These are phyloP conservation scores for Chironomus riparius DNA, from an alignment of 2,888 invertebrate genomes.

Conservation along the genomic window DNA sequence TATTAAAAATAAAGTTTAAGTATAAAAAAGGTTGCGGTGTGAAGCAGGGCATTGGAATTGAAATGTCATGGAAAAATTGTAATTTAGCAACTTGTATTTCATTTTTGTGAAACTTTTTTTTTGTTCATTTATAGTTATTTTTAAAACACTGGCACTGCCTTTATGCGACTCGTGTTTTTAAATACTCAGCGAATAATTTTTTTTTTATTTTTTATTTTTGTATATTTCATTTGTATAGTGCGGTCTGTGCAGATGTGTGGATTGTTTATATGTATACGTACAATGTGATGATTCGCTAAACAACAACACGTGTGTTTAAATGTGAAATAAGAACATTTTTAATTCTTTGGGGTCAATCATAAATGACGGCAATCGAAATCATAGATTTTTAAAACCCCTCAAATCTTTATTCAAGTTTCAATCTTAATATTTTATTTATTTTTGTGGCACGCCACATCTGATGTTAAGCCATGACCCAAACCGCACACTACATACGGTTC, in stretches of 20 bases:
- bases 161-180: neutral
- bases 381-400: no score
- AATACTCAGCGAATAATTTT: neutral
- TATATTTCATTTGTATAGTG: neutral
- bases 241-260: neutral
- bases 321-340: neutral
- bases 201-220: neutral
- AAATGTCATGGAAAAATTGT: constrained; percentile 5
- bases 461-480: no score
- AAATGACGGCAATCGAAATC: no score
- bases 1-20: no score
- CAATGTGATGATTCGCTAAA: no score
- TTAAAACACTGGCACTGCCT: neutral
- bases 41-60: constrained; percentile 1
- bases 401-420: no score
- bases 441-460: no score
- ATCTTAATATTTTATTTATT: no score
- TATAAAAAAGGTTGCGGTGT: neutral
- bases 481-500: no score
- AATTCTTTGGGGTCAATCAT: no score
- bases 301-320: no score
- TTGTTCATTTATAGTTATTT: neutral
- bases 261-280: neutral
- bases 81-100: neutral
- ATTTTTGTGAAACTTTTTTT: neutral